Evolutionary conservation across 2,113 vertebrate genomes (phyloP).

Genomic region (Lates calcarifer): DNA sequence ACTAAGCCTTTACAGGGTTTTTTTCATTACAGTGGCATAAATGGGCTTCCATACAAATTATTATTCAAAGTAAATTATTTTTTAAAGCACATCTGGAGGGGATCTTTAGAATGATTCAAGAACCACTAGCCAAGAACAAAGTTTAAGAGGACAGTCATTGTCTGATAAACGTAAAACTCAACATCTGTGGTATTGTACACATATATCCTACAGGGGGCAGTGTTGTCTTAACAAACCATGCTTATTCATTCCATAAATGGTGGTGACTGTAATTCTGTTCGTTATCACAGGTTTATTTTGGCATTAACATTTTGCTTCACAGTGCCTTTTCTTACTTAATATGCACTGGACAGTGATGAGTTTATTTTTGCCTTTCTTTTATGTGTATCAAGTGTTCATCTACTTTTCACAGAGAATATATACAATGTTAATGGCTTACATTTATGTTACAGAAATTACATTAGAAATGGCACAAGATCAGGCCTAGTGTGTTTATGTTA

Average conservation of each 20-base stretch:
- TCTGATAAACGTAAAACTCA: neutral
- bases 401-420: constrained; percentile 12
- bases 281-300: neutral
- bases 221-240: constrained; percentile 40
- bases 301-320: neutral
- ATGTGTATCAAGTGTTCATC: neutral
- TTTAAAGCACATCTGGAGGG: neutral
- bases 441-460: constrained; percentile 19
- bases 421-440: neutral
- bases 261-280: too few species aligned
- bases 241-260: neutral
- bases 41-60: too few species aligned
- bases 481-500: neutral
- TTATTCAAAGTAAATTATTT: neutral
- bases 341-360: neutral
- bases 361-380: neutral
- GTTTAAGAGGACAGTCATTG: neutral
- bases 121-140: neutral
- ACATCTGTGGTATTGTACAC: neutral
- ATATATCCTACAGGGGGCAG: constrained; percentile 51
- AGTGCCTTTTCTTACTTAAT: neutral
- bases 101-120: neutral
- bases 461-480: constrained; percentile 42
- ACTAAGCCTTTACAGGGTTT: too few species aligned
- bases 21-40: too few species aligned